These are phyloP conservation scores for Bos indicus DNA, from an alignment of 2,113 vertebrate species.

Conservation along the genomic window DNA sequence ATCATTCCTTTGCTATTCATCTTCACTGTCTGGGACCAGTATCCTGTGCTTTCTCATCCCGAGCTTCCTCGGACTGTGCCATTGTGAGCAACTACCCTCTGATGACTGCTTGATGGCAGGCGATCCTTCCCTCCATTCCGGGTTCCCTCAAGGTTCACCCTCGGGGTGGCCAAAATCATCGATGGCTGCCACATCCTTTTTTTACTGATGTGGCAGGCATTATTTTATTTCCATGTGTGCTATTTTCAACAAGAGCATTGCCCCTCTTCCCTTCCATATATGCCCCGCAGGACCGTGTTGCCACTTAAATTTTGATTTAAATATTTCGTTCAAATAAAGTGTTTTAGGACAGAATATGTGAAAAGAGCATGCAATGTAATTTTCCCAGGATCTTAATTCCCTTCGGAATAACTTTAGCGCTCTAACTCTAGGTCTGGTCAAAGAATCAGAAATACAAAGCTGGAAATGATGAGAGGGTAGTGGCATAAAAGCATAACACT, in stretches of 20 bases:
- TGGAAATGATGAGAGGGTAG: not conserved
- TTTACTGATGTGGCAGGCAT: not conserved
- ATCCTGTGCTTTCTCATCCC: not conserved
- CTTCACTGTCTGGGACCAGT: not conserved
- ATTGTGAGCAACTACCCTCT: not conserved
- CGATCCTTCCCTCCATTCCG: not conserved
- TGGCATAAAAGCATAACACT: not conserved
- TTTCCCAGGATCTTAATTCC: not conserved
- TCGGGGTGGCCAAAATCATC: not conserved
- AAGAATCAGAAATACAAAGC: not conserved
- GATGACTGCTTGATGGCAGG: not conserved
- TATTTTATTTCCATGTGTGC: not conserved
- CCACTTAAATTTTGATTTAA: slow-evolving; percentile 4
- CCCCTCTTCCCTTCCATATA: not conserved
- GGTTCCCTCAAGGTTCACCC: not conserved
- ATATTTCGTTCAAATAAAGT: not conserved
- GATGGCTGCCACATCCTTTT: not conserved
- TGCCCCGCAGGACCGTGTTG: not conserved
- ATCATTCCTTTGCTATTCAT: not conserved
- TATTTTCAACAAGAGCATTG: not conserved
- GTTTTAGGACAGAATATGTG: not conserved
- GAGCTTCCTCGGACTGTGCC: not conserved
- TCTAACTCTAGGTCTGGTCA: not conserved
- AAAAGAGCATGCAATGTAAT: not conserved
- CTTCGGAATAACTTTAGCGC: not conserved